Conservation (phyloP, 2,888 invertebrate species). For the Biston betularia region DNA sequence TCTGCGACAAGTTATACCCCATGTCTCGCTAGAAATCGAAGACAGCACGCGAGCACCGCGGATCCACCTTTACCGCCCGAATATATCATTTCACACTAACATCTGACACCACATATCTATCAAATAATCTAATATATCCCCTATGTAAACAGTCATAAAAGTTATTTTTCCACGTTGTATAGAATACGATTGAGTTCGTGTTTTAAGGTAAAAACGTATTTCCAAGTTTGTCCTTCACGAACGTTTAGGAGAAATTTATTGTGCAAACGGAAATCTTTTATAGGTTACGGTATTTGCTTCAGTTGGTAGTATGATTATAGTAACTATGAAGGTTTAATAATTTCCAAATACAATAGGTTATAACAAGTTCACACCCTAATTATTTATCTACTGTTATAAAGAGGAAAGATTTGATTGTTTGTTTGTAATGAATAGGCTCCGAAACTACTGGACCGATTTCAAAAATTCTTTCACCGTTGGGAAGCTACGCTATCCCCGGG, state of each 20-base stretch:
- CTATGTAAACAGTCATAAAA: slow-evolving; percentile 43
- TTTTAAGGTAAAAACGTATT: slow-evolving; percentile 34
- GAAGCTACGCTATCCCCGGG: too few relatives aligned
- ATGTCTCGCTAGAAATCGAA: slow-evolving; percentile 67
- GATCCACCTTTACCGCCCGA: slow-evolving; percentile 59
- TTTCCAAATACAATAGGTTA: too few relatives aligned
- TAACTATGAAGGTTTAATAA: slow-evolving; percentile 44
- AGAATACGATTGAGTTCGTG: slow-evolving; percentile 67
- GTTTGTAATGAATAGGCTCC: too few relatives aligned
- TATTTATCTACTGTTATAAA: too few relatives aligned
- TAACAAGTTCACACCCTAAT: too few relatives aligned
- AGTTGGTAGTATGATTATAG: slow-evolving; percentile 56
- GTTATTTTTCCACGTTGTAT: slow-evolving; percentile 16
- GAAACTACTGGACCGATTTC: too few relatives aligned
- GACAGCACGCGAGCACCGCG: slow-evolving; percentile 68
- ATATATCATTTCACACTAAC: slow-evolving; percentile 82
- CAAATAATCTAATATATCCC: slow-evolving; percentile 55
- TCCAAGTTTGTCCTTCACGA: slow-evolving; percentile 60
- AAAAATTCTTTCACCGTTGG: too few relatives aligned
- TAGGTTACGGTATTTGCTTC: slow-evolving; percentile 50
- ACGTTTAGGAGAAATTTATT: slow-evolving; percentile 68
- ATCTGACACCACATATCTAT: slow-evolving; percentile 71
- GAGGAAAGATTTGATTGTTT: too few relatives aligned
- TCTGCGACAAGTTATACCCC: slow-evolving; percentile 45
- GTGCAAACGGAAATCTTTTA: slow-evolving; percentile 54